A percentile compares a stretch with the other conserved stretches of the same genome.
These are phyloP conservation scores for Drosophila paulistorum DNA, from an alignment of 1,140 invertebrate species.

Conservation along the genomic window DNA sequence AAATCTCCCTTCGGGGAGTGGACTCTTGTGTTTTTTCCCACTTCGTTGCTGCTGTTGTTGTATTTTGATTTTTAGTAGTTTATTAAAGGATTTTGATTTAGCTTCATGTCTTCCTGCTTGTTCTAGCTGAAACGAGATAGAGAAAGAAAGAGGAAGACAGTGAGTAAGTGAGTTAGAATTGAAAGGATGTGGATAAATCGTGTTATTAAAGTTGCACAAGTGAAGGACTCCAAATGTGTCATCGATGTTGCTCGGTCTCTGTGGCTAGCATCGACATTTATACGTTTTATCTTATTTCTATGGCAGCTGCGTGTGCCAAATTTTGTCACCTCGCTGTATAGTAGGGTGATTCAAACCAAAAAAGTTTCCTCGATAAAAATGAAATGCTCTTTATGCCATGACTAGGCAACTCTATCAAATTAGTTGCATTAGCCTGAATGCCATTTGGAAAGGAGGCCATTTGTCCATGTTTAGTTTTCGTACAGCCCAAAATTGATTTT, in stretches of 20 bases:
- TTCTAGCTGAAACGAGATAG: constrained; percentile 40
- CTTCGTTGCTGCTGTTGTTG: not conserved
- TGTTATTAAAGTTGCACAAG: constrained; percentile 8
- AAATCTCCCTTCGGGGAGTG: constrained; percentile 22
- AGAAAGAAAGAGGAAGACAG: not conserved
- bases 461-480: too few relatives aligned
- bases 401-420: too few relatives aligned
- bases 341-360: not conserved
- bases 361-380: not conserved
- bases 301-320: constrained; percentile 1
- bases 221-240: constrained; percentile 7
- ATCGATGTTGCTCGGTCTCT: not conserved
- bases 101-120: constrained; percentile 41
- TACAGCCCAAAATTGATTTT: too few relatives aligned
- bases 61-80: constrained; percentile 56
- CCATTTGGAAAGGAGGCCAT: too few relatives aligned
- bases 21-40: not conserved
- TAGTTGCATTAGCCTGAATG: too few relatives aligned
- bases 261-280: constrained; percentile 4
- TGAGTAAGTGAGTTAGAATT: not conserved
- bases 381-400: too few relatives aligned
- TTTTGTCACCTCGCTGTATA: not conserved
- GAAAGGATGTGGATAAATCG: not conserved
- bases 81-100: constrained; percentile 50
- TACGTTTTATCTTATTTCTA: constrained; percentile 1